Base-by-base conservation (phyloP, 2,797 vertebrate species). In the Pseudomugil gertrudae region DNA sequence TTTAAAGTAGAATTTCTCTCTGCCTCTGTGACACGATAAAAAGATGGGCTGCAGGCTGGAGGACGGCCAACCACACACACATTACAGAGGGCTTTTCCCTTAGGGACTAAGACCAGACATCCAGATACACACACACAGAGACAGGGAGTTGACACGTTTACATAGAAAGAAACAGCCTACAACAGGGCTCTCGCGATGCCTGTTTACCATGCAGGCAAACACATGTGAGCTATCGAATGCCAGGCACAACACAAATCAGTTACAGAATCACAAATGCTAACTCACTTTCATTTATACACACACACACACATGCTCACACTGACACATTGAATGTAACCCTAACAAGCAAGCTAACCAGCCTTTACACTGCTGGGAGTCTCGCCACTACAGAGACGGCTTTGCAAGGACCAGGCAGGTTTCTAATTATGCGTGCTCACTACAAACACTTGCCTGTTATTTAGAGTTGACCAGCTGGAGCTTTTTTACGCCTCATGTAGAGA, bases 381-480 rank as follows among this genome's bases (percentile, higher is more conserved):
- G 45, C 66, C 74, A 66, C 59, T 57, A 53, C 60, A 74, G 65
- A 78, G 47, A 62, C 61, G 65, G 74, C 72, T 66, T 73, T 9
- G 57, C 66, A 64, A 23, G 36, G 61, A 79, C 76, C 67, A 62
- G 76, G 69, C 66, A 85, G 72, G 75, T 79, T 80, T 80, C 70
- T 86, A 89, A 90, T 92, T 84, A 90, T 86, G 85, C 47, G 38
- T 64, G 76, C 77, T 84, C 72, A 57, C 81, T 84, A 74, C 77
- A 85, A 88, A 83, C 69, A 78, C 80, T 77, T 76, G 63, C 72
- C 84, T 86, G 59, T 89, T 81, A 81, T 87, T 89, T 80, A 50
- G 55, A 81, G 77, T 54, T 77, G 79, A 83, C 74, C 82, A 80
- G 83, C 74, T 79, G 74, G 77, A 74, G 71, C 53, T 65, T 57